phyloP scores from a whole-genome alignment of 2,797 vertebrate species.

The Sebastes melanostomus region DNA sequence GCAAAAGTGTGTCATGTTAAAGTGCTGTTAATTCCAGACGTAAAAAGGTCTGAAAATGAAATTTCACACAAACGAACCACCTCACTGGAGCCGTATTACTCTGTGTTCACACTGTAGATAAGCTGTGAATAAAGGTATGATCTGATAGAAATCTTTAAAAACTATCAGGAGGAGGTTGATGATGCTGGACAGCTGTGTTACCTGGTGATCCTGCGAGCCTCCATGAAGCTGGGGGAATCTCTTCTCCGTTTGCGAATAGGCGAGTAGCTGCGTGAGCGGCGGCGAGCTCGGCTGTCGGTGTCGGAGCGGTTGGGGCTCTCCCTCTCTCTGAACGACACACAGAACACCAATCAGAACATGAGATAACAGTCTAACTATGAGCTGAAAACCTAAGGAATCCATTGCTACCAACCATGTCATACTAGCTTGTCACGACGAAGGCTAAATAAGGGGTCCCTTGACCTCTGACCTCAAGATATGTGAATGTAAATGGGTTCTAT shows the following conservation, averaged over 20 bases:
- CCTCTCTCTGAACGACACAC: slow-evolving; percentile 83
- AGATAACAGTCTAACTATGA: rapidly evolving
- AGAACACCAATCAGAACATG: background rate
- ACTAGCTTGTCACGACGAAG: too few species aligned
- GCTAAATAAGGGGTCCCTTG: too few species aligned
- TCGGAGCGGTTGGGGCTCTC: slow-evolving; percentile 90
- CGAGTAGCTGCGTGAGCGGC: slow-evolving; percentile 96
- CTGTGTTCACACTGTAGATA: background rate
- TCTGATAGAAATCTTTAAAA: background rate
- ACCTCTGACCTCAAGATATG: too few species aligned
- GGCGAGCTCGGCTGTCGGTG: slow-evolving; percentile 86
- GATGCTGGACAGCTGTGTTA: slow-evolving; percentile 57
- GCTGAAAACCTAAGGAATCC: background rate
- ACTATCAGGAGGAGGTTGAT: background rate
- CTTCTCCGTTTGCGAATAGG: slow-evolving; percentile 96
- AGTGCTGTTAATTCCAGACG: background rate
- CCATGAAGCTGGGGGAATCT: slow-evolving; percentile 99
- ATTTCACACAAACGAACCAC: background rate
- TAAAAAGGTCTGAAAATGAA: background rate
- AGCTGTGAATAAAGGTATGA: background rate
- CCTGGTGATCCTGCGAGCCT: slow-evolving; percentile 98
- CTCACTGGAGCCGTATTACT: background rate
- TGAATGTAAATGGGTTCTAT: too few species aligned
- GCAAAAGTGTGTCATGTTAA: background rate
- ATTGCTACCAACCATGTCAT: too few species aligned